A percentile compares a stretch with the other conserved stretches of the same genome.
These are phyloP conservation scores for Malurus alboscapulatus DNA, from an alignment of 2,113 vertebrate genomes.

Conservation along the genomic window DNA sequence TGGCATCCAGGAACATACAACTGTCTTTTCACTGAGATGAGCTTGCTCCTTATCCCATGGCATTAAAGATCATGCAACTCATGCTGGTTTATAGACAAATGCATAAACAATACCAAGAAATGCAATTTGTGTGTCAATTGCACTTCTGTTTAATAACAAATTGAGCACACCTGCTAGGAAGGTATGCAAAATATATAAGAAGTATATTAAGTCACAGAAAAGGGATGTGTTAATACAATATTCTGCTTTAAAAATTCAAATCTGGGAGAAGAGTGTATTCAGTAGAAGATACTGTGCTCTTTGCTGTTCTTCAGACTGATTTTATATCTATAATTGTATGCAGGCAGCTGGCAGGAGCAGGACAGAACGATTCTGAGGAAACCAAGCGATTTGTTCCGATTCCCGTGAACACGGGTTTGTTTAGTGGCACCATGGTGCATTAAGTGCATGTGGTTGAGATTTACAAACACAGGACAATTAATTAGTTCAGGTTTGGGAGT, in stretches of 20 bases:
- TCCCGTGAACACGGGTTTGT: not conserved
- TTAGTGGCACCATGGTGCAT: not conserved
- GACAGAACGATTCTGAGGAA: not conserved
- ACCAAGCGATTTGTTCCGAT: not conserved
- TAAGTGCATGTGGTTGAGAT: not conserved
- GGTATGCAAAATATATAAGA: not conserved
- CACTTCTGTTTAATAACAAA: not conserved
- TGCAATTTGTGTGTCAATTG: not conserved
- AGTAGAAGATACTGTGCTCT: not conserved
- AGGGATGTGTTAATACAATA: not conserved
- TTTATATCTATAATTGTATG: not conserved
- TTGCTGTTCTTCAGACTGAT: not conserved
- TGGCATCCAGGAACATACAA: not conserved
- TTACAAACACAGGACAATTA: not conserved
- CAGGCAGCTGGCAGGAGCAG: not conserved
- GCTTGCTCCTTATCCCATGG: not conserved
- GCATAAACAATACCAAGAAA: not conserved
- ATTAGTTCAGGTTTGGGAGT: slow-evolving; percentile 31
- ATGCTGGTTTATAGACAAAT: not conserved
- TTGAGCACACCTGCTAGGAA: not conserved
- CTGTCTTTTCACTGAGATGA: not conserved
- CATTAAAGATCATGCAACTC: not conserved
- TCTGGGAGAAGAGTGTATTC: not conserved
- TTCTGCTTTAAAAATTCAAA: not conserved
- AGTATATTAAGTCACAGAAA: not conserved